A percentile compares a stretch with the other conserved stretches of the same genome.
Conservation (phyloP, 2,113 vertebrate genomes). For the Chaetodon auriga region DNA sequence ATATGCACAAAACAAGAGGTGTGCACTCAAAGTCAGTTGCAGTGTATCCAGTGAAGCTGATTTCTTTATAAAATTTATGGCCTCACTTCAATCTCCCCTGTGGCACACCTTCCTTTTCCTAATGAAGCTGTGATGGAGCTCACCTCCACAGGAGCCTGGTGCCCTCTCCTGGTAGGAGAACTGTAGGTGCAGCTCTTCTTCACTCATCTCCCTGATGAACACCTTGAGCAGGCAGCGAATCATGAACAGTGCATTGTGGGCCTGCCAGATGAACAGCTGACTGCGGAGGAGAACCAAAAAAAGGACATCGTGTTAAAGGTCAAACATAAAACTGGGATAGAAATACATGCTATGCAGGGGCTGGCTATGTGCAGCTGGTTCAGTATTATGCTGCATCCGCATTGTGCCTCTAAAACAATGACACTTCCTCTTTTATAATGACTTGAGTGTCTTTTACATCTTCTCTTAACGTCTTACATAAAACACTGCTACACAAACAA, state of each 20-base stretch:
- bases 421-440: background rate
- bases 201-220: slow-evolving; percentile 92
- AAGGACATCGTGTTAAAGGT: slow-evolving; percentile 14
- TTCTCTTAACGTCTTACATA: background rate
- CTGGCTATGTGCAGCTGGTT: background rate
- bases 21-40: background rate
- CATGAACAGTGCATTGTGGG: slow-evolving; percentile 97
- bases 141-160: slow-evolving; percentile 88
- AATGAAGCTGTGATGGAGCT: background rate
- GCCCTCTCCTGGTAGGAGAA: slow-evolving; percentile 92
- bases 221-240: slow-evolving; percentile 97
- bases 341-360: background rate
- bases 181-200: slow-evolving; percentile 93
- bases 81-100: background rate
- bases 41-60: background rate
- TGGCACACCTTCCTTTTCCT: background rate
- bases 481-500: background rate
- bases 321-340: background rate
- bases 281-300: slow-evolving; percentile 77
- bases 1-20: background rate
- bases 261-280: slow-evolving; percentile 99
- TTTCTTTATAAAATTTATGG: background rate
- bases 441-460: background rate
- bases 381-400: background rate
- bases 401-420: background rate